Conservation (phyloP, 2,797 vertebrate genomes). For the Gallinago solitaria region DNA sequence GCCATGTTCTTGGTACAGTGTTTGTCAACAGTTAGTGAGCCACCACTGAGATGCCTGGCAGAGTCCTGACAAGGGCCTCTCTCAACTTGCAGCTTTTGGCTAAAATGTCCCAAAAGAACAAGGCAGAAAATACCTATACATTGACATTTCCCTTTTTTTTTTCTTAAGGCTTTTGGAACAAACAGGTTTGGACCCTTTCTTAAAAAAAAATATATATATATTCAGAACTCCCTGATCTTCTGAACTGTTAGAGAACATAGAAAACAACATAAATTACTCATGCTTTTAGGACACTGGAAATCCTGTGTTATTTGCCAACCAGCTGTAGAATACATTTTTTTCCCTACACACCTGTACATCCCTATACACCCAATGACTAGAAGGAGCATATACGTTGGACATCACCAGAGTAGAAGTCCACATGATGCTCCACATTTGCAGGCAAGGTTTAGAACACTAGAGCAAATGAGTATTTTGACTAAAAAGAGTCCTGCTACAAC, state of each 20-base stretch:
- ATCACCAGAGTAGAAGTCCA: not conserved
- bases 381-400: not conserved
- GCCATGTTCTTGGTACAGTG: not conserved
- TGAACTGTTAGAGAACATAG: not conserved
- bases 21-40: not conserved
- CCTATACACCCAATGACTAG: not conserved
- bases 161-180: not conserved
- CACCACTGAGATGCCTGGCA: not conserved
- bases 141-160: not conserved
- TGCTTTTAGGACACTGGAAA: not conserved
- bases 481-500: not conserved
- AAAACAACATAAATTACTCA: not conserved
- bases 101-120: not conserved
- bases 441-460: not conserved
- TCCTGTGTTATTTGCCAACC: not conserved
- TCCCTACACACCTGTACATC: not conserved
- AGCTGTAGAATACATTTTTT: not conserved
- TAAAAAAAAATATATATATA: not conserved
- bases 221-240: not conserved
- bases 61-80: not conserved
- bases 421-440: not conserved
- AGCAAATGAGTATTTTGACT: not conserved
- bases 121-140: not conserved
- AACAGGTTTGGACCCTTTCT: not conserved
- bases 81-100: not conserved